phyloP scores from a whole-genome alignment of 1,140 invertebrate species.

The Sogatella furcifera region DNA sequence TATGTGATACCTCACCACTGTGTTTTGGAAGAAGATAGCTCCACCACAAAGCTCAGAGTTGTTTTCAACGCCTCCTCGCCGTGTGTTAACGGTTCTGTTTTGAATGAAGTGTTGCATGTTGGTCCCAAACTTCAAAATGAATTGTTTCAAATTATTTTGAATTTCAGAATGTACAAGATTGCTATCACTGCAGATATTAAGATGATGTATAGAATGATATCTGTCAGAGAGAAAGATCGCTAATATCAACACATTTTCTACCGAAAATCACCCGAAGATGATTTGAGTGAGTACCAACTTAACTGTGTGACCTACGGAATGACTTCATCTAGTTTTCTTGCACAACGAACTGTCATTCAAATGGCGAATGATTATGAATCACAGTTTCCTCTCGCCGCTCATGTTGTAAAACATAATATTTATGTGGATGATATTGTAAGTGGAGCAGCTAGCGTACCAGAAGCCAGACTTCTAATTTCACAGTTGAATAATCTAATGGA shows the following conservation, averaged over 20 bases:
- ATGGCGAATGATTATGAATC: constrained; percentile 25
- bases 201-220: constrained; percentile 32
- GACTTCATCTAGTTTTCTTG: constrained; percentile 17
- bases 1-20: too few relatives aligned
- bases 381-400: constrained; percentile 21
- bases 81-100: too few relatives aligned
- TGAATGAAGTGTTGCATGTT: too few relatives aligned
- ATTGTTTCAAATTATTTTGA: constrained; percentile 1
- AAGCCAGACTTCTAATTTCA: constrained; percentile 18
- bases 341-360: constrained; percentile 22
- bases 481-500: constrained; percentile 20
- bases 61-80: too few relatives aligned
- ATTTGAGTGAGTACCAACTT: constrained; percentile 14
- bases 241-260: constrained; percentile 30
- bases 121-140: too few relatives aligned
- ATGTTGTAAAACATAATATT: constrained; percentile 23
- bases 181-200: constrained; percentile 28
- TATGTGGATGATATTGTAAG: constrained; percentile 32
- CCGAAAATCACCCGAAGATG: constrained; percentile 15
- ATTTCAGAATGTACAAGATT: constrained; percentile 21
- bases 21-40: too few relatives aligned
- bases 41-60: too few relatives aligned
- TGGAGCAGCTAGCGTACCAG: constrained; percentile 19
- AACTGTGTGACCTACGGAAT: constrained; percentile 17
- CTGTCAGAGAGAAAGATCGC: constrained; percentile 23